These are phyloP conservation scores for Scaptodrosophila latifasciaeformis DNA, from an alignment of 2,888 invertebrate species.

Conservation along the genomic window DNA sequence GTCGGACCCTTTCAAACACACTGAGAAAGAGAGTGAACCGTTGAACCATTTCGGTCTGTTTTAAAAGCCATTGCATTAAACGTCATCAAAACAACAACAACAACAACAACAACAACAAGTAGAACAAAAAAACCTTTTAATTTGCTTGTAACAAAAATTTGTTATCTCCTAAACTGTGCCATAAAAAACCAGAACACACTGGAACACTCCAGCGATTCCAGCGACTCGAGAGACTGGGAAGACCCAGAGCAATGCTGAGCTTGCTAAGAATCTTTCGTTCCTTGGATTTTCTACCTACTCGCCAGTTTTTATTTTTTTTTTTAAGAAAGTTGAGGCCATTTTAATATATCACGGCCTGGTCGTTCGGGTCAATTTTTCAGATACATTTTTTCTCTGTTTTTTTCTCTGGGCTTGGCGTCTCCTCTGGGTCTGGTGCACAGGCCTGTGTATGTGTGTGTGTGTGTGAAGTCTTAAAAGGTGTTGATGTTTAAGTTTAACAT, in stretches of 20 bases:
- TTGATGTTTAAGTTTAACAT: constrained; percentile 73
- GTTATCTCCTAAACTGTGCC: constrained; percentile 72
- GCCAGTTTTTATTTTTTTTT: no score
- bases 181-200: constrained; percentile 68
- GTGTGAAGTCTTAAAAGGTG: constrained; percentile 70
- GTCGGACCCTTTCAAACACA: constrained; percentile 3
- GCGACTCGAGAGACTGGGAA: no score
- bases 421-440: background rate
- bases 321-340: no score
- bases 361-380: background rate
- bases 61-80: constrained; percentile 62
- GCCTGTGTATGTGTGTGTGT: constrained; percentile 11
- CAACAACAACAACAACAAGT: background rate
- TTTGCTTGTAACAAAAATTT: constrained; percentile 73
- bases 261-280: no score
- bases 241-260: no score
- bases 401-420: background rate
- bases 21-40: no score
- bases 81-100: constrained; percentile 44
- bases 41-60: no score
- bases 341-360: constrained; percentile 60
- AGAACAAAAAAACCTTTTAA: constrained; percentile 69
- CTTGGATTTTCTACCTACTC: no score
- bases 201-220: no score
- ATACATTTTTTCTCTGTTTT: background rate